These are phyloP conservation scores for Apaloderma vittatum DNA, from an alignment of 2,113 vertebrate genomes.

Conservation along the genomic window DNA sequence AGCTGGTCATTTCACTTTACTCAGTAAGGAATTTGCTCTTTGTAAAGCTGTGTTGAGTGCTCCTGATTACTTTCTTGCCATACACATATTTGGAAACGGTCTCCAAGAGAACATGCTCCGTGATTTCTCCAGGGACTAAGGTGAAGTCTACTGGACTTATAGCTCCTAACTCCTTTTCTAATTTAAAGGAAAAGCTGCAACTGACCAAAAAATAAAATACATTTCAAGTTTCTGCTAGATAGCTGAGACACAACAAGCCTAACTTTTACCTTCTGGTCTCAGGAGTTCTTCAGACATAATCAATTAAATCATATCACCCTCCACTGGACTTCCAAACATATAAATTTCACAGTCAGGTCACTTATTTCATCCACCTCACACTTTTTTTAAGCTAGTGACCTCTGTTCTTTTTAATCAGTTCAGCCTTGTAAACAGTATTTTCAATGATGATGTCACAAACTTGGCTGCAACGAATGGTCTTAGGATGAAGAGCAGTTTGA, in stretches of 20 bases:
- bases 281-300: not conserved
- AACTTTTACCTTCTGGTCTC: not conserved
- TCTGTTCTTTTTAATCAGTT: not conserved
- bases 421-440: not conserved
- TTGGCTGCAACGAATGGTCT: not conserved
- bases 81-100: not conserved
- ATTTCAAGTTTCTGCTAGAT: not conserved
- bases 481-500: not conserved
- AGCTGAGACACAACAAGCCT: not conserved
- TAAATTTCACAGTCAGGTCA: not conserved
- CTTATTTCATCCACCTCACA: not conserved
- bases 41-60: not conserved
- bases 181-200: not conserved
- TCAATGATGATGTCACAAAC: not conserved
- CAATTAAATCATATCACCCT: not conserved
- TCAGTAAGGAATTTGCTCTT: not conserved
- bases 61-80: not conserved
- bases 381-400: not conserved
- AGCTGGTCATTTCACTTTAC: not conserved
- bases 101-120: accelerated
- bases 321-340: not conserved
- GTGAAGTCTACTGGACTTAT: not conserved
- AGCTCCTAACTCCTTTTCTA: not conserved
- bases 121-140: not conserved
- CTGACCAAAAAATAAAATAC: not conserved